Evolutionary conservation across 2,797 vertebrate genomes (phyloP), one percentile per base, ranked within the genome.

Genomic region (Sternotherus odoratus): DNA sequence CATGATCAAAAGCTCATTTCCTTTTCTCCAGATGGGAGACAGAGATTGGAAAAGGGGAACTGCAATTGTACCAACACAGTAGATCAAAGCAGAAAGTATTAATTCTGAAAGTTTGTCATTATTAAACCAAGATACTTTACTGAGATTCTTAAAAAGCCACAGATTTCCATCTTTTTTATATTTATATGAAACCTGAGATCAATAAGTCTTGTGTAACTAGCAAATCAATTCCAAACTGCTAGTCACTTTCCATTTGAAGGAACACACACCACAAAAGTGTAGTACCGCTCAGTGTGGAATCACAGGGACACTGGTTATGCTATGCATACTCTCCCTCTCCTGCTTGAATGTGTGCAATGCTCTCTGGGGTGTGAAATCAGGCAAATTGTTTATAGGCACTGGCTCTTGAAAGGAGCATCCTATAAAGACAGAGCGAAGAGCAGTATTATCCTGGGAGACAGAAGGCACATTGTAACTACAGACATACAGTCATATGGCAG

Each of bases 391-490:
- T 12, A 74, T 9, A 81, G 85, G 63, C 10, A 36, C 46, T 50
- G 69, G 26, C 26, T 50, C 36, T 39, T 43, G 63, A 69, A n/a
- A 15, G 0, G 1, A 11, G 28, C 77, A 72, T 19, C 49, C 5
- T 11, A 4, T 8, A 39, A 43, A 33, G 4, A 36, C 39, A 8
- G 13, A n/a, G 30, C 0, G 11, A 16, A 6, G 74, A 50, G 36
- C 4, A 43, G 13, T 15, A 1, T 2, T 23, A 1, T 6, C 51
- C 85, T 3, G 8, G 57, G 28, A 26, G 36, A 56, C 39, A 26
- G 16, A 6, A 57, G 6, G 15, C 12, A 0, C 2, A 2, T 0
- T 0, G 5, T 1, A 1, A n/a, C 0, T 3, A 17, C 2, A 24
- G 4, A 11, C 53, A 28, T 12, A 36, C 78, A 78, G 79, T 57